These are phyloP conservation scores for Drosophila yakuba DNA, from an alignment of 1,140 invertebrate genomes.

Conservation along the genomic window DNA sequence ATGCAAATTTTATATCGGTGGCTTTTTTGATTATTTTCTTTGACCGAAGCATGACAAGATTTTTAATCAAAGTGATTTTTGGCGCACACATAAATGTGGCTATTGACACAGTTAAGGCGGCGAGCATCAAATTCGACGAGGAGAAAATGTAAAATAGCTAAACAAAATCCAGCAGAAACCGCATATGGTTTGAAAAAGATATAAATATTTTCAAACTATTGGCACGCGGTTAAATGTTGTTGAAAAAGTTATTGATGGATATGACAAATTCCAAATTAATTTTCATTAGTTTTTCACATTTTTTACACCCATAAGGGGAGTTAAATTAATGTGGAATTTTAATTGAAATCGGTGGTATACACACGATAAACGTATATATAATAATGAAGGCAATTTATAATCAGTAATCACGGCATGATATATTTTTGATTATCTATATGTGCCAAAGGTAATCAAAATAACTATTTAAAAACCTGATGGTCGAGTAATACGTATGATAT, in stretches of 20 bases:
- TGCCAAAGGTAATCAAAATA: neutral
- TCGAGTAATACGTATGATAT: conserved; percentile 6
- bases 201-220: conserved; percentile 27
- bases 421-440: conserved; percentile 3
- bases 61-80: conserved; percentile 77
- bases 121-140: conserved; percentile 50
- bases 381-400: conserved; percentile 19
- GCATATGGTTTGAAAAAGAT: conserved; percentile 21
- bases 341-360: conserved; percentile 7
- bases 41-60: conserved; percentile 79
- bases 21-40: conserved; percentile 41
- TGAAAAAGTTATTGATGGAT: conserved; percentile 2
- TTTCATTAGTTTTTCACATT: conserved; percentile 33
- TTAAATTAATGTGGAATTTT: conserved; percentile 9
- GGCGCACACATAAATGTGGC: conserved; percentile 72
- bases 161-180: conserved; percentile 1
- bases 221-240: conserved; percentile 8
- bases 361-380: neutral
- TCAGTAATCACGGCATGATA: conserved; percentile 9
- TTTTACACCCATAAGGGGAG: neutral
- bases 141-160: conserved; percentile 47
- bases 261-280: conserved; percentile 29
- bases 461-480: conserved; percentile 1
- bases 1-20: conserved; percentile 66
- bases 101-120: conserved; percentile 75